A percentile compares a stretch with the other conserved stretches of the same genome.
phyloP scores from a whole-genome alignment of 1,140 invertebrate genomes.

The Conus ventricosus region DNA sequence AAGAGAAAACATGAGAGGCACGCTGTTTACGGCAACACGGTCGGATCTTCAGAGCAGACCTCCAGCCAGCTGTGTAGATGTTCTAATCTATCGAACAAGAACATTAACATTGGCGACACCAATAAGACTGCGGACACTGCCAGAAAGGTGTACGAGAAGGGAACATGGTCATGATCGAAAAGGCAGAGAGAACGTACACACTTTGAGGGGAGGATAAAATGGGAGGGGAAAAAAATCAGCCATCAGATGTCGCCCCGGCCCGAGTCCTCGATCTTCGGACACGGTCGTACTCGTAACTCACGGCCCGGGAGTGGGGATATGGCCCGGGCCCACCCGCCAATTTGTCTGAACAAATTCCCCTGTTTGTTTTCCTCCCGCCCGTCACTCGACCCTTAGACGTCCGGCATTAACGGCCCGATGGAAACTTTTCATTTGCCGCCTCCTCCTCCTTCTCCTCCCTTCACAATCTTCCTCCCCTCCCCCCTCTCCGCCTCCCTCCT shows the following conservation, averaged over 20 bases:
- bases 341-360: constrained; percentile 35
- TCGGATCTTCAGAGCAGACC: too few species aligned
- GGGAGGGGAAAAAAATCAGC: background rate
- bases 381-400: background rate
- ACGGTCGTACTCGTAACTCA: constrained; percentile 12
- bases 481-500: background rate
- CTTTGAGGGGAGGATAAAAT: background rate
- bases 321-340: constrained; percentile 26
- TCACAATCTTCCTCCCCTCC: background rate
- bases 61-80: too few species aligned
- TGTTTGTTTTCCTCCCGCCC: constrained; percentile 33
- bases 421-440: constrained; percentile 31
- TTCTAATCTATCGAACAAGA: too few species aligned
- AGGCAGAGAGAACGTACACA: too few species aligned
- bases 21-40: too few species aligned
- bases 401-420: constrained; percentile 25
- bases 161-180: too few species aligned
- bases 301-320: constrained; percentile 8
- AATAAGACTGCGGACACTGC: too few species aligned
- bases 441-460: background rate
- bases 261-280: background rate
- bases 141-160: too few species aligned
- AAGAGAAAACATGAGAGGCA: too few species aligned
- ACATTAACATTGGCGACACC: too few species aligned
- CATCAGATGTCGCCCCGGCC: constrained; percentile 15